Percentiles rank a stretch among this genome's conserved stretches.
Evolutionary conservation across 2,797 vertebrate genomes (phyloP).

Genomic region (Takifugu ocellatus): DNA sequence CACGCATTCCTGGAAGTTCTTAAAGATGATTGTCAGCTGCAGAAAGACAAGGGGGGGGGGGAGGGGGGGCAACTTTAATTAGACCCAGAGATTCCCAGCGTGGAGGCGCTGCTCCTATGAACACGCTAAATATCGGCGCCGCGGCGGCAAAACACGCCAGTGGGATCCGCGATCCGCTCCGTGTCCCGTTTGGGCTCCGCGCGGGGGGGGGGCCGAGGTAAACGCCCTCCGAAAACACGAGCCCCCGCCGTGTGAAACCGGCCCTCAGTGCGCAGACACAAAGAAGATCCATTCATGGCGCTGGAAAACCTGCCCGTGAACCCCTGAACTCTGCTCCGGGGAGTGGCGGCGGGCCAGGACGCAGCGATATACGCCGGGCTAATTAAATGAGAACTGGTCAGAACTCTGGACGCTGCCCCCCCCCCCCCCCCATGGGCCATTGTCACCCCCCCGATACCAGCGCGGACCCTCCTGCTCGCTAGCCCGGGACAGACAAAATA

Average conservation of each 20-base stretch:
- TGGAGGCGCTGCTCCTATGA: not conserved
- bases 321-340: slow-evolving; percentile 75
- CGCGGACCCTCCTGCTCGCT: slow-evolving; percentile 46
- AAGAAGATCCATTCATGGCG: slow-evolving; percentile 78
- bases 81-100: too few species aligned
- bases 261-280: slow-evolving; percentile 79
- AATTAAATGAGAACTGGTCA: slow-evolving; percentile 71
- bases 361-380: slow-evolving; percentile 65
- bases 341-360: slow-evolving; percentile 70
- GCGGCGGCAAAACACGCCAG: slow-evolving; percentile 43
- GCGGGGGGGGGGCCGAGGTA: slow-evolving; percentile 71
- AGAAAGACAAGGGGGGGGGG: not conserved
- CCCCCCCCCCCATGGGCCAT: slow-evolving; percentile 55
- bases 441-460: slow-evolving; percentile 53
- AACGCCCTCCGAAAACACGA: slow-evolving; percentile 75
- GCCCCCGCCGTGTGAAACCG: slow-evolving; percentile 76
- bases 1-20: slow-evolving; percentile 95
- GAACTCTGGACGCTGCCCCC: slow-evolving; percentile 59
- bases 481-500: slow-evolving; percentile 22
- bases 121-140: slow-evolving; percentile 29
- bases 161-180: slow-evolving; percentile 24
- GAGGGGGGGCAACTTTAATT: not conserved
- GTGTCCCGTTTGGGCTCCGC: slow-evolving; percentile 72
- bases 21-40: slow-evolving; percentile 98
- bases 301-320: slow-evolving; percentile 76